Base-by-base conservation (phyloP, 2,797 vertebrate species). In the Darevskia nairensis region DNA sequence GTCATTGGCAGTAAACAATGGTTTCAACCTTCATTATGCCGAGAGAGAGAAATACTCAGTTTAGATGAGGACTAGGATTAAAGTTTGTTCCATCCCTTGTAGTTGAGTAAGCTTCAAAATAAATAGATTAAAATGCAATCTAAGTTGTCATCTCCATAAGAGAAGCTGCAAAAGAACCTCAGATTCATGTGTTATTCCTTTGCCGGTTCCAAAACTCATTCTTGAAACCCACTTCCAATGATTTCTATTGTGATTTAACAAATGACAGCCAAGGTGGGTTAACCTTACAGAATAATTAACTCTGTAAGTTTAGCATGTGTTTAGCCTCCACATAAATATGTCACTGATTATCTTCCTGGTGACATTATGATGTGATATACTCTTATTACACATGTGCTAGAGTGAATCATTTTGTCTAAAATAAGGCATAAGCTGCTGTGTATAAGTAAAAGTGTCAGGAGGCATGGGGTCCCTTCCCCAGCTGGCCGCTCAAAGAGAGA, bases 21-120 rank as follows among this genome's bases (percentile, higher is more conserved):
- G 55, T 66, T 46, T 35, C 0, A 0, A 17, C n/a, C 9, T 10
- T 89, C 44, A 8, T 66, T 88, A 44, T 89, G 75, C 50, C 80
- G 90, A 82, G 61, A 44, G 11, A 88, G 76, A 17, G 44, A 6
- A 39, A 39, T 39, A 39, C 25, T 92, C 61, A 64, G 8, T 89
- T n/a, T 15, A 6, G 27, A 7, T n/a, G 17, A n/a, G 15, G 29
- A 25, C 23, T 46, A 83, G 29, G 68, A 21, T 71, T 29, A 50
- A 29, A 39, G 17, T 13, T 50, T 46, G 41, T 83, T 71, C 44
- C 17, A 46, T 69, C 6, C 1, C 46, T 29, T 66, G 6, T 68
- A 64, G 11, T 66, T 66, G 27, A 39, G 23, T 46, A 46, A 64
- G 39, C 10, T 88, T 82, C 17, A 32, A 23, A 83, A 35, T 17